Evolutionary conservation across 2,888 invertebrate genomes (phyloP).

Genomic region (Drosophila engyochracea): DNA sequence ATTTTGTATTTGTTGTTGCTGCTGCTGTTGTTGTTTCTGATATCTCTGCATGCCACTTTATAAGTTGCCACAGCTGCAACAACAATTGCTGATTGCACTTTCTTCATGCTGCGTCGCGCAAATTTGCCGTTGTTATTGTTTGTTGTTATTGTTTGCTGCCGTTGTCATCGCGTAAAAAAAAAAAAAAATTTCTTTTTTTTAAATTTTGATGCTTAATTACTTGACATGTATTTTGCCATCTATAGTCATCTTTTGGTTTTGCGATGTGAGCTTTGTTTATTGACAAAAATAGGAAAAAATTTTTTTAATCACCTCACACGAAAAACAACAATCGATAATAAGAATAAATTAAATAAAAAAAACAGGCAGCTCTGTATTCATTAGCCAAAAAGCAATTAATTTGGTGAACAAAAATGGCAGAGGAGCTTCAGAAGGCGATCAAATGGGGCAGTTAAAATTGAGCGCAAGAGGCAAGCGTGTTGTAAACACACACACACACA

Average conservation of each 20-base stretch:
- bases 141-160: neutral
- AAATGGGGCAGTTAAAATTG: slow-evolving; percentile 37
- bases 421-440: slow-evolving; percentile 6
- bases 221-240: neutral
- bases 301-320: neutral
- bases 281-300: slow-evolving; percentile 16
- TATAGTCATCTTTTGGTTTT: neutral
- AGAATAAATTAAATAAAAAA: slow-evolving; percentile 42
- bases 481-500: slow-evolving; percentile 26
- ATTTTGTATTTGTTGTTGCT: slow-evolving; percentile 5
- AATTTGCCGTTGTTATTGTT: slow-evolving; percentile 14
- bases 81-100: slow-evolving; percentile 52
- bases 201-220: neutral
- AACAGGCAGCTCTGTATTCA: slow-evolving; percentile 46
- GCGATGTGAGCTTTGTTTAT: slow-evolving; percentile 19
- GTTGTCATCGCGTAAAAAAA: slow-evolving; percentile 47
- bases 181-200: slow-evolving; percentile 17
- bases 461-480: slow-evolving; percentile 28
- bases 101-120: slow-evolving; percentile 26
- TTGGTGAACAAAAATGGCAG: slow-evolving; percentile 37
- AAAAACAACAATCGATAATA: slow-evolving; percentile 53
- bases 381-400: slow-evolving; percentile 62
- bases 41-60: slow-evolving; percentile 40
- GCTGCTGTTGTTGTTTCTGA: slow-evolving; percentile 19
- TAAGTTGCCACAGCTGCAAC: slow-evolving; percentile 16